phyloP scores from a whole-genome alignment of 53 echinoderm and acorn worm species.

The Apostichopus leukothele region DNA sequence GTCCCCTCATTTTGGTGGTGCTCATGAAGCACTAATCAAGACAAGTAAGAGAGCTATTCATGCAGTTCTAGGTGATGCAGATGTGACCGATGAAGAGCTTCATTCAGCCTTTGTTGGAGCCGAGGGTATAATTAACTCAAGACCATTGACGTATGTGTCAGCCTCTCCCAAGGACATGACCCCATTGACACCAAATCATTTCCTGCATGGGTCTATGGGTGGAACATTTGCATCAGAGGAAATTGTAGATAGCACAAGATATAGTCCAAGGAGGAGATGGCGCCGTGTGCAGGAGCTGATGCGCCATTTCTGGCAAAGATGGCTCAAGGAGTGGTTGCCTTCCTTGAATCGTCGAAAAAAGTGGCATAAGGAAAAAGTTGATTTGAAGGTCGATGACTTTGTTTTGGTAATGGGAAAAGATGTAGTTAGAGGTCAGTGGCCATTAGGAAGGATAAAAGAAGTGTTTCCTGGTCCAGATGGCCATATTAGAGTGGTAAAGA shows the following conservation, averaged over 20 bases:
- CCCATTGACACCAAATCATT: conserved; percentile 28
- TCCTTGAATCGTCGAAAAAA: conserved; percentile 1
- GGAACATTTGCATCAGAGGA: conserved; percentile 2
- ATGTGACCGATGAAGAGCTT: conserved; percentile 34
- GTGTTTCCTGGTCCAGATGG: background rate
- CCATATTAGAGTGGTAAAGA: conserved; percentile 17
- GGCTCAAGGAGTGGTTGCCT: conserved; percentile 36
- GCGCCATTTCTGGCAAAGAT: conserved; percentile 45
- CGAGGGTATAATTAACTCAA: conserved; percentile 31
- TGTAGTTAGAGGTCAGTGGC: conserved; percentile 27
- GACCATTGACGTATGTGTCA: conserved; percentile 31
- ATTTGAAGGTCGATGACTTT: conserved; percentile 3
- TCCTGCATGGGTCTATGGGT: conserved; percentile 10
- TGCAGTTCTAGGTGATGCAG: conserved; percentile 29
- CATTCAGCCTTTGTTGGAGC: conserved; percentile 43
- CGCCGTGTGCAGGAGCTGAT: conserved; percentile 46
- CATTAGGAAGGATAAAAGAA: background rate
- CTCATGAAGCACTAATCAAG: conserved; percentile 20
- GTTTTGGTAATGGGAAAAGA: background rate
- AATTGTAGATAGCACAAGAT: background rate
- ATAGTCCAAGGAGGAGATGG: conserved; percentile 39
- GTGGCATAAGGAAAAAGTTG: background rate
- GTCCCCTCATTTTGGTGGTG: conserved; percentile 34
- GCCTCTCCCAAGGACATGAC: conserved; percentile 2
- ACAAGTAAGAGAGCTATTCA: conserved; percentile 29